Evolutionary conservation across 37 sponge, comb jelly and placozoan genomes (phyloP).

Genomic region (Chondrilla cf. caribensis): DNA sequence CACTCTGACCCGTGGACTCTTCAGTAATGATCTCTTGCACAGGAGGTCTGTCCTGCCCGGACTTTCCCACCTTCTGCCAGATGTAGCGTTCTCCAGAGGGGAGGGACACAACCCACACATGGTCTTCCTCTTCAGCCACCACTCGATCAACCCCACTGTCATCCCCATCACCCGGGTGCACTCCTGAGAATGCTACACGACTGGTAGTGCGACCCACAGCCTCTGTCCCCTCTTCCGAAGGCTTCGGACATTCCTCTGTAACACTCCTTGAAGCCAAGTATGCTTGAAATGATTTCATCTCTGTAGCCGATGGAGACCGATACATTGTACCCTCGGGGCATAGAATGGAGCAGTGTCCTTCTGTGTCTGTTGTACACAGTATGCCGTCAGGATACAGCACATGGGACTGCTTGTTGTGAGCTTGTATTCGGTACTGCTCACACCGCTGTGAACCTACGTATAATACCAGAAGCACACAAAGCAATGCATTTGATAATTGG

Average conservation of each 20-base stretch:
- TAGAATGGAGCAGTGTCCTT: constrained; percentile 34
- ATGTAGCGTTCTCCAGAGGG: constrained; percentile 1
- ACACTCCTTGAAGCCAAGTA: neutral
- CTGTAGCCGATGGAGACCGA: constrained; percentile 29
- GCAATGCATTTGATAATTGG: too few relatives aligned
- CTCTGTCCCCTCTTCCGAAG: neutral
- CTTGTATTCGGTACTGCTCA: constrained; percentile 15
- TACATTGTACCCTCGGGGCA: constrained; percentile 51
- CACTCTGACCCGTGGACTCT: constrained; percentile 21
- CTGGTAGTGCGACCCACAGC: constrained; percentile 3
- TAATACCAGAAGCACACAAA: neutral
- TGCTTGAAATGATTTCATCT: neutral
- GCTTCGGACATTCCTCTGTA: neutral
- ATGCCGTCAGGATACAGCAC: constrained; percentile 51
- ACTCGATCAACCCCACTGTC: neutral
- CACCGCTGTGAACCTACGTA: constrained; percentile 10
- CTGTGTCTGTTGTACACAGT: constrained; percentile 13
- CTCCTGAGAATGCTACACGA: neutral
- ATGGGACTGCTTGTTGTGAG: constrained; percentile 17
- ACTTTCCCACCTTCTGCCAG: neutral
- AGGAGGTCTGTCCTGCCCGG: neutral
- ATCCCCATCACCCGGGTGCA: neutral
- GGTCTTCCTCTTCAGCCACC: neutral
- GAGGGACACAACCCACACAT: neutral
- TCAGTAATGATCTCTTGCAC: neutral